These are phyloP conservation scores for Gila robusta DNA, from an alignment of 2,797 vertebrate genomes.

Conservation along the genomic window DNA sequence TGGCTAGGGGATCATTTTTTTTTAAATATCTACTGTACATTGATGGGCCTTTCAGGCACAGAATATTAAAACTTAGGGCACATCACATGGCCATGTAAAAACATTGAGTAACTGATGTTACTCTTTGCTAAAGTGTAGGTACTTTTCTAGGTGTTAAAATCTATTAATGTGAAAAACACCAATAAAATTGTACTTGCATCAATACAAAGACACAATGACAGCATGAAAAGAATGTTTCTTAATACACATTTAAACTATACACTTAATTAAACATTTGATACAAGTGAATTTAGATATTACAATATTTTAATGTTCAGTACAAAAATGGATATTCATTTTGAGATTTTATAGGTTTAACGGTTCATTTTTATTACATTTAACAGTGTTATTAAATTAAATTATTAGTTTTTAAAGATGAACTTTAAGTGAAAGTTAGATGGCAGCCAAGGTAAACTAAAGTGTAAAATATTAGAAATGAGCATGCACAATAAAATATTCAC, in stretches of 20 bases:
- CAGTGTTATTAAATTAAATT: too few species aligned
- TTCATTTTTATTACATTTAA: neutral
- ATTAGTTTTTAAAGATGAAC: neutral
- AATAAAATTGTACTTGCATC: too few species aligned
- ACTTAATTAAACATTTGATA: neutral
- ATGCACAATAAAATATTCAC: neutral
- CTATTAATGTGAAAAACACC: too few species aligned
- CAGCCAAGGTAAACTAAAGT: neutral
- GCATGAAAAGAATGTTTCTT: neutral
- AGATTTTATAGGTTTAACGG: neutral
- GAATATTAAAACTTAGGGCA: neutral
- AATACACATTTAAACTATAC: neutral
- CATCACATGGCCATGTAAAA: too few species aligned
- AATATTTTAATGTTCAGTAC: neutral
- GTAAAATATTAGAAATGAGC: neutral
- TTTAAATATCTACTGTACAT: too few species aligned
- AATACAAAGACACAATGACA: too few species aligned
- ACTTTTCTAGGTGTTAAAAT: too few species aligned
- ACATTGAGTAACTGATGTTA: neutral
- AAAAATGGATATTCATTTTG: neutral
- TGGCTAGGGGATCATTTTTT: neutral
- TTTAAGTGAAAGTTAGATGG: neutral
- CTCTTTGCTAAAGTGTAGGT: neutral
- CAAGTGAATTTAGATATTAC: neutral
- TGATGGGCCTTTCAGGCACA: neutral